Percentiles rank a stretch among this genome's conserved stretches.
These are phyloP conservation scores for Pteronotus mesoamericanus DNA, from an alignment of 2,797 vertebrate genomes.

Conservation along the genomic window DNA sequence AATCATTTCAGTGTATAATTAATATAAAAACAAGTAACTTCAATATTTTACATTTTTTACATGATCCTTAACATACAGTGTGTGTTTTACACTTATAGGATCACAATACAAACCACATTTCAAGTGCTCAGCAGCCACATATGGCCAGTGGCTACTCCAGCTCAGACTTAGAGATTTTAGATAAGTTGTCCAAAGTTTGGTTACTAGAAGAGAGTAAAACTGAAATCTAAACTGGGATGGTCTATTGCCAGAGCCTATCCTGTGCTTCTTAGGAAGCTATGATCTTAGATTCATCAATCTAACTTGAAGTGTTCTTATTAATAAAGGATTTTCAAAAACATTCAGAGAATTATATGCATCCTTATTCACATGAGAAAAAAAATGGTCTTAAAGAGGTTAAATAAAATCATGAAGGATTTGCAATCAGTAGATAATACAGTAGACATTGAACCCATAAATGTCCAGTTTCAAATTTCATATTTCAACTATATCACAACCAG, in stretches of 20 bases:
- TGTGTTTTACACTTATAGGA: neutral
- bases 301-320: neutral
- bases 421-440: neutral
- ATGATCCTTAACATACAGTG: neutral
- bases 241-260: neutral
- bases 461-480: neutral
- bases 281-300: neutral
- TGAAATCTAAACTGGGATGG: neutral
- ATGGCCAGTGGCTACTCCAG: neutral
- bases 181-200: neutral
- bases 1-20: neutral
- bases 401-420: neutral
- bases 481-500: neutral
- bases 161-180: neutral
- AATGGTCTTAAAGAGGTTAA: neutral
- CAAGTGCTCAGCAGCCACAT: neutral
- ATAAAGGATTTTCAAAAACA: neutral
- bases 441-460: neutral
- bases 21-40: neutral
- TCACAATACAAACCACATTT: neutral
- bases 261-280: neutral
- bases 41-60: neutral
- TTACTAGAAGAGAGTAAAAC: neutral
- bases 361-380: neutral
- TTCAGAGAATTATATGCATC: neutral